phyloP scores from a whole-genome alignment of 1,140 invertebrate species.

The Dendroctonus valens region DNA sequence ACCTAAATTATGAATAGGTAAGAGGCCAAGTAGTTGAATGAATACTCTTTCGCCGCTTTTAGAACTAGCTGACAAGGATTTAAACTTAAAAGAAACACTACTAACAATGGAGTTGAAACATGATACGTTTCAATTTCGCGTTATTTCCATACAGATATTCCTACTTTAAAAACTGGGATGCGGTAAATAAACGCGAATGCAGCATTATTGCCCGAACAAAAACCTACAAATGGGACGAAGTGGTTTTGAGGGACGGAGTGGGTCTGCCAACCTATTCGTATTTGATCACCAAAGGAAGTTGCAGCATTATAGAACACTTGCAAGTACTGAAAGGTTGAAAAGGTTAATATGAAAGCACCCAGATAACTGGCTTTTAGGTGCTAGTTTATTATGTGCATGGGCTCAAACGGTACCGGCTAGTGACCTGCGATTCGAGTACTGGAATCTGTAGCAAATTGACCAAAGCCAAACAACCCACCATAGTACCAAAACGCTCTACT shows the following conservation, averaged over 20 bases:
- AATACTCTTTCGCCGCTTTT: no score
- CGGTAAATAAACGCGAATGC: conserved; percentile 59
- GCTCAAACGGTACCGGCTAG: conserved; percentile 1
- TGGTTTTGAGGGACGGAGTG: conserved; percentile 60
- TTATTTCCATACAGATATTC: conserved; percentile 53
- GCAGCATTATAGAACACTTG: conserved; percentile 62
- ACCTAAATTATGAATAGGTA: conserved; percentile 53
- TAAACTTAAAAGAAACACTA: not conserved
- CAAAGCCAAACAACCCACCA: no score
- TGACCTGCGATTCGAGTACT: not conserved
- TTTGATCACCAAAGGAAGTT: conserved; percentile 62
- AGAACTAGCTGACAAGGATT: not conserved
- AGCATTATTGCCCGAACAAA: conserved; percentile 60
- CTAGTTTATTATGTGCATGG: conserved; percentile 2
- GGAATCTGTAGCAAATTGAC: not conserved
- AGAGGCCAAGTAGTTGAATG: no score
- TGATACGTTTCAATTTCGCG: not conserved
- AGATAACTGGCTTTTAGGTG: conserved; percentile 3
- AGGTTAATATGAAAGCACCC: not conserved
- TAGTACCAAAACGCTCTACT: no score
- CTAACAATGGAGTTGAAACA: not conserved
- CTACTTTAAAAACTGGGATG: conserved; percentile 63
- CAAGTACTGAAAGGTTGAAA: conserved; percentile 43
- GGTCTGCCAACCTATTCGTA: conserved; percentile 64
- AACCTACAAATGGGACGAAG: conserved; percentile 58